phyloP scores from a whole-genome alignment of 1,140 invertebrate species.

The Nasonia giraulti region DNA sequence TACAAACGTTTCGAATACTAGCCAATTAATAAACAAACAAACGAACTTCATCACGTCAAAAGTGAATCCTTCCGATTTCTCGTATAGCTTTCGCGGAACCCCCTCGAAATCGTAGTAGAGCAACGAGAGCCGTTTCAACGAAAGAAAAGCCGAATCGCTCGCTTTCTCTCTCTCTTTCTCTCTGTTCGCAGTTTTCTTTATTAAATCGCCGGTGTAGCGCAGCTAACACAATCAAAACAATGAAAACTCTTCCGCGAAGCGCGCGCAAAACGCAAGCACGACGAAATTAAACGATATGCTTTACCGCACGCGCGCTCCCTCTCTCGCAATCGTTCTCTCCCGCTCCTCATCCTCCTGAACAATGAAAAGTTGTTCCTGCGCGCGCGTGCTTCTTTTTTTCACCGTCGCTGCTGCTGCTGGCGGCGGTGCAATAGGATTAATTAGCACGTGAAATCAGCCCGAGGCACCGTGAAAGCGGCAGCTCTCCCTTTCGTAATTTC shows the following conservation, averaged over 20 bases:
- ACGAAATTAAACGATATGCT: constrained; percentile 48
- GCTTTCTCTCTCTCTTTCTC: neutral
- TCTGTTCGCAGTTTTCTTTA: constrained; percentile 41
- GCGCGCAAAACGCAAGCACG: constrained; percentile 30
- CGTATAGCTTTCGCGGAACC: no score
- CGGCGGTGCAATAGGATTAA: constrained; percentile 36
- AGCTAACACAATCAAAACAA: constrained; percentile 42
- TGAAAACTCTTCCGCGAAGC: constrained; percentile 41
- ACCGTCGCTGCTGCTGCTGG: neutral
- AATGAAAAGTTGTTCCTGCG: constrained; percentile 41
- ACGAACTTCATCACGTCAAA: no score
- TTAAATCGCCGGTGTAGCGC: constrained; percentile 34
- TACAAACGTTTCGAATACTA: no score
- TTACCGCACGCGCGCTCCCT: constrained; percentile 35
- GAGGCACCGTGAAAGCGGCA: neutral
- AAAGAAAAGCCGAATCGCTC: neutral
- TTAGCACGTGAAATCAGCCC: constrained; percentile 40
- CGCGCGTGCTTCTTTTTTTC: neutral
- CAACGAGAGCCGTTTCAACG: neutral
- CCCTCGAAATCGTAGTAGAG: no score
- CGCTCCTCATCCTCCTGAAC: neutral
- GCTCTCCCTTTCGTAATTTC: constrained; percentile 23
- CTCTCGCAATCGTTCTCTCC: constrained; percentile 16
- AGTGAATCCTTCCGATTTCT: no score
- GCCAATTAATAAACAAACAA: no score